Percentiles rank a stretch among this genome's conserved stretches.
phyloP scores from a whole-genome alignment of 2,113 vertebrate species.

The Hippocampus zosterae region DNA sequence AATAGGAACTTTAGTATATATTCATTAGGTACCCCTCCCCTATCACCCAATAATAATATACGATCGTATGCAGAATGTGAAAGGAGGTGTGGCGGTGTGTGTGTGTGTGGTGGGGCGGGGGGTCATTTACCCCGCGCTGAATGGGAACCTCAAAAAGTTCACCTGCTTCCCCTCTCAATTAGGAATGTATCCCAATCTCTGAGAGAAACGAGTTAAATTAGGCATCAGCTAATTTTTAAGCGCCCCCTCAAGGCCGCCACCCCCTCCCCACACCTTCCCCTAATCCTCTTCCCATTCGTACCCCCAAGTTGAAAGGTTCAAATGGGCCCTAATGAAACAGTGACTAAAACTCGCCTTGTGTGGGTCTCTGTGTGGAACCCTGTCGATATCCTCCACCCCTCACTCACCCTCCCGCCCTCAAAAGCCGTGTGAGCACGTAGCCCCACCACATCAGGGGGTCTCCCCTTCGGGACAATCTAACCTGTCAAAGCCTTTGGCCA shows the following conservation, averaged over 20 bases:
- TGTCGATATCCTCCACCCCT: slow-evolving; percentile 72
- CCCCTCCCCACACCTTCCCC: slow-evolving; percentile 87
- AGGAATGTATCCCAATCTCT: slow-evolving; percentile 98
- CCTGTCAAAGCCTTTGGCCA: slow-evolving; percentile 75
- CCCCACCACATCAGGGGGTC: slow-evolving; percentile 63
- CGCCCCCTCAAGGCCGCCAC: slow-evolving; percentile 88
- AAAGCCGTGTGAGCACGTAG: slow-evolving; percentile 73
- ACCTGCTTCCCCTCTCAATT: slow-evolving; percentile 99
- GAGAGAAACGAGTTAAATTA: slow-evolving; percentile 99
- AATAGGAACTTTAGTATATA: slow-evolving; percentile 92
- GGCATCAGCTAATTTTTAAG: slow-evolving; percentile 95
- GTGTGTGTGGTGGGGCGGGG: background rate
- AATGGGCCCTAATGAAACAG: slow-evolving; percentile 98
- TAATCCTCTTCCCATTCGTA: slow-evolving; percentile 90
- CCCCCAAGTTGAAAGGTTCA: slow-evolving; percentile 97
- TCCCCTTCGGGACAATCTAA: slow-evolving; percentile 70
- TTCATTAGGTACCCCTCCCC: slow-evolving; percentile 85
- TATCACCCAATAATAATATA: slow-evolving; percentile 77
- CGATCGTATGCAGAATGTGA: slow-evolving; percentile 85
- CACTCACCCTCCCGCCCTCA: background rate
- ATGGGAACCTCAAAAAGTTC: slow-evolving; percentile 75
- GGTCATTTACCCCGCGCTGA: slow-evolving; percentile 80
- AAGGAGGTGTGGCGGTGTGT: slow-evolving; percentile 63
- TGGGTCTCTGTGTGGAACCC: slow-evolving; percentile 74
- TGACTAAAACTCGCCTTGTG: slow-evolving; percentile 83